Percentiles rank a stretch among this genome's conserved stretches.
phyloP scores from a whole-genome alignment of 2,888 invertebrate genomes.

The Acanthosepion lycidas region DNA sequence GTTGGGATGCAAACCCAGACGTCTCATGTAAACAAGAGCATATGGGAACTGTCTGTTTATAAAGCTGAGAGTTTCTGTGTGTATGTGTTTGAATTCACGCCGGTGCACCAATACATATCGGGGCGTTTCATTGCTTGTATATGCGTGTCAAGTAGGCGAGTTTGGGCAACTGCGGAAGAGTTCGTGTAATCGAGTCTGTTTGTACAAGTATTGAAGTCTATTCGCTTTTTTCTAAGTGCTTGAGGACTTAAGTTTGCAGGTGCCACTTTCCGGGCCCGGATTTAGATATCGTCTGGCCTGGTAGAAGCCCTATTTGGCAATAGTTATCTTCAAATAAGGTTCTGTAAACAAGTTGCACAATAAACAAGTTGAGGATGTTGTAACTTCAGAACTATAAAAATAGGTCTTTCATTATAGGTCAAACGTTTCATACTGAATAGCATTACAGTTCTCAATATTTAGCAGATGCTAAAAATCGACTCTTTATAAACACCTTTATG shows the following conservation, averaged over 20 bases:
- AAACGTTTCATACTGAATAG: neutral
- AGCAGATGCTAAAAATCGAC: neutral
- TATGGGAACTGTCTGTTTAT: conserved; percentile 11
- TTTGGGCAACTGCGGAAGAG: neutral
- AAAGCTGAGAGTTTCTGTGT: neutral
- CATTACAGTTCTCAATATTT: neutral
- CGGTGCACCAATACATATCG: neutral
- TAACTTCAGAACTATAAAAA: neutral
- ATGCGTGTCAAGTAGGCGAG: neutral
- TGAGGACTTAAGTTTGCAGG: neutral
- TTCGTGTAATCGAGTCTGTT: neutral
- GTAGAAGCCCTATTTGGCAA: neutral
- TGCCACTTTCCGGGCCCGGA: neutral
- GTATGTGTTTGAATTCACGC: neutral
- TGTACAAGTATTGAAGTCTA: neutral
- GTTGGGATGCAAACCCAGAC: neutral
- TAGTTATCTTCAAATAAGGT: neutral
- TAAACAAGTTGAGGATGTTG: neutral
- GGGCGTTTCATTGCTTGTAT: neutral
- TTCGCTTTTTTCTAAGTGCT: neutral
- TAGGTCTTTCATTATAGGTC: neutral
- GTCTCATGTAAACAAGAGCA: neutral
- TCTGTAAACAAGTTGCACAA: neutral
- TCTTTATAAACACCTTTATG: neutral
- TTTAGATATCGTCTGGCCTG: neutral